Percentiles rank a stretch among this genome's conserved stretches.
phyloP scores from a whole-genome alignment of 2,888 invertebrate species.

The Lysandra coridon region DNA sequence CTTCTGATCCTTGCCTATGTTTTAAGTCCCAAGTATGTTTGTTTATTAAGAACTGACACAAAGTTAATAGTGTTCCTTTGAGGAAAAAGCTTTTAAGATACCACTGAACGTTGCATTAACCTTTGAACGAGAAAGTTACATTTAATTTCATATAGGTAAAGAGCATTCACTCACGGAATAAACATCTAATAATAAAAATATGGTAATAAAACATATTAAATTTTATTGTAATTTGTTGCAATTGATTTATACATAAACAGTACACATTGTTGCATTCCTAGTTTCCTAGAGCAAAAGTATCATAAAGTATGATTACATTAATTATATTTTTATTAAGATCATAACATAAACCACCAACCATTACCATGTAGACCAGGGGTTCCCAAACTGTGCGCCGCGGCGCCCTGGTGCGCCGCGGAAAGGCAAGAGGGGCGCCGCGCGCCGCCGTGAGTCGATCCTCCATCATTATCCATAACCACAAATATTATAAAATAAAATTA shows the following conservation, averaged over 20 bases:
- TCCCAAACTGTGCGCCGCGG: too few relatives aligned
- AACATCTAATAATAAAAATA: constrained; percentile 3
- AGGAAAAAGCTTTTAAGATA: constrained; percentile 11
- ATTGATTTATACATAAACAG: constrained; percentile 1
- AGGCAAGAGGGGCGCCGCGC: too few relatives aligned
- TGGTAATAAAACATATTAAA: background rate
- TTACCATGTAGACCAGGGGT: too few relatives aligned
- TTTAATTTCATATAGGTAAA: background rate
- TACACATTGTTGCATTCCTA: constrained; percentile 6
- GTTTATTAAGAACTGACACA: background rate
- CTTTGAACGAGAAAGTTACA: background rate
- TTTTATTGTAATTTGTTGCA: constrained; percentile 11
- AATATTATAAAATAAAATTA: too few relatives aligned
- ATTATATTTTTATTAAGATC: background rate
- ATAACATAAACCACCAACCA: too few relatives aligned
- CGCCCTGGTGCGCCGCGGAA: too few relatives aligned
- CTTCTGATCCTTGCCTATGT: too few relatives aligned
- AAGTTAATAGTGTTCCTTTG: constrained; percentile 2
- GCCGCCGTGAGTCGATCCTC: too few relatives aligned
- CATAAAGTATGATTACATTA: background rate
- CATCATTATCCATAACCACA: too few relatives aligned
- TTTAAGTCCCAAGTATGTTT: too few relatives aligned
- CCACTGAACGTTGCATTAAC: background rate
- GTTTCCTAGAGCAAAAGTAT: constrained; percentile 13
- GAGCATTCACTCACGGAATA: background rate